Evolutionary conservation across 2,113 vertebrate genomes (phyloP).

Genomic region (Falcunculus frontatus): DNA sequence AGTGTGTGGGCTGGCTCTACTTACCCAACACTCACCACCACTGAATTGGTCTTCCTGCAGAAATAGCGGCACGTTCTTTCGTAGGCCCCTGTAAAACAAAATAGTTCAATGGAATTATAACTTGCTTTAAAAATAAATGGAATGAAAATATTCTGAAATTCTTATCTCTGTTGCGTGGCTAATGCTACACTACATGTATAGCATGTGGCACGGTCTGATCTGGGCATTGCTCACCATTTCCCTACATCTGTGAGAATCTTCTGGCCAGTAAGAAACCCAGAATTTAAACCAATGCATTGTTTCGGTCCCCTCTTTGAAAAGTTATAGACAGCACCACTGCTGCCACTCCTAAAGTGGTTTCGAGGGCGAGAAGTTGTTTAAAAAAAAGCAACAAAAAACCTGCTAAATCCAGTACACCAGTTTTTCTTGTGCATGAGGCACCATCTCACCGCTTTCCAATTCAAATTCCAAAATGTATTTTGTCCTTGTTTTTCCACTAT

Average conservation of each 20-base stretch:
- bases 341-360: not conserved
- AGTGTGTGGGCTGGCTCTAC: not conserved
- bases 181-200: not conserved
- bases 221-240: not conserved
- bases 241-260: not conserved
- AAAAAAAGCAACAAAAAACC: not conserved
- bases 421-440: not conserved
- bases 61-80: not conserved
- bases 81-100: not conserved
- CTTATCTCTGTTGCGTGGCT: not conserved
- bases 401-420: not conserved
- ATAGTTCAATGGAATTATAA: not conserved
- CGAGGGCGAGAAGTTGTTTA: not conserved
- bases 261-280: not conserved
- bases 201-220: not conserved
- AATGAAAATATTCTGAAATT: not conserved
- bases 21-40: slow-evolving; percentile 54
- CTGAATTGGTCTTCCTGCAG: not conserved
- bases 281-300: not conserved
- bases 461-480: not conserved
- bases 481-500: not conserved
- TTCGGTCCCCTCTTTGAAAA: not conserved
- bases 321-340: not conserved
- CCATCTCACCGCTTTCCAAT: not conserved
- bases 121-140: not conserved